These are phyloP conservation scores for Eupithecia dodoneata DNA, from an alignment of 2,888 invertebrate genomes.

Conservation along the genomic window DNA sequence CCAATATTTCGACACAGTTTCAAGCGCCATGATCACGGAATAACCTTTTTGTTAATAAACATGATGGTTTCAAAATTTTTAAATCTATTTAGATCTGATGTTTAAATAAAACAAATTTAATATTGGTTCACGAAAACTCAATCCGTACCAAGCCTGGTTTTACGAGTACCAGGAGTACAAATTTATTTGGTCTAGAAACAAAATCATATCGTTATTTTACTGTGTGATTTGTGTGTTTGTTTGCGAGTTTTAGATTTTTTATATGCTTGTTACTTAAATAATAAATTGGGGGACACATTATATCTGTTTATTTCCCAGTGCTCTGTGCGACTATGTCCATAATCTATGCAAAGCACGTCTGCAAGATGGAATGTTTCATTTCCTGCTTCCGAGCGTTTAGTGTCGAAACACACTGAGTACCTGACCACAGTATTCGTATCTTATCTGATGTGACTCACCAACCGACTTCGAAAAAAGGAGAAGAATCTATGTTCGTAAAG, in stretches of 20 bases:
- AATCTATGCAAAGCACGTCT: slow-evolving; percentile 18
- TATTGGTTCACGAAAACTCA: too few species aligned
- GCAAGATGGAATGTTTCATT: slow-evolving; percentile 23
- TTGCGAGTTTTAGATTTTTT: too few species aligned
- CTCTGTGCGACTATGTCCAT: not conserved
- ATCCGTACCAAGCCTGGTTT: too few species aligned
- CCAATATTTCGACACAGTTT: too few species aligned
- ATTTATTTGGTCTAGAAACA: not conserved
- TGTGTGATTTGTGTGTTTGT: not conserved
- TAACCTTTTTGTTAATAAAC: too few species aligned
- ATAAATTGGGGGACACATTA: not conserved
- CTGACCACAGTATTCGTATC: not conserved
- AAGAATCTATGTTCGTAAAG: too few species aligned
- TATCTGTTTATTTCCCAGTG: not conserved
- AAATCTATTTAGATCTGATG: not conserved
- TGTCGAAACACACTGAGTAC: not conserved
- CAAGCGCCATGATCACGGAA: too few species aligned
- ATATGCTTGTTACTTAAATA: not conserved
- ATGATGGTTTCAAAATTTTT: too few species aligned
- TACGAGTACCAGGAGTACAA: too few species aligned
- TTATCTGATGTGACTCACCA: not conserved
- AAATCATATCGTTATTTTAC: too few species aligned
- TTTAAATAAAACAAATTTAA: too few species aligned
- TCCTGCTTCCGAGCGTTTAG: slow-evolving; percentile 17
- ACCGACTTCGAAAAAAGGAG: too few species aligned